Evolutionary conservation across 2,797 vertebrate species (phyloP).

Genomic region (Hyperoplus lanceolatus): DNA sequence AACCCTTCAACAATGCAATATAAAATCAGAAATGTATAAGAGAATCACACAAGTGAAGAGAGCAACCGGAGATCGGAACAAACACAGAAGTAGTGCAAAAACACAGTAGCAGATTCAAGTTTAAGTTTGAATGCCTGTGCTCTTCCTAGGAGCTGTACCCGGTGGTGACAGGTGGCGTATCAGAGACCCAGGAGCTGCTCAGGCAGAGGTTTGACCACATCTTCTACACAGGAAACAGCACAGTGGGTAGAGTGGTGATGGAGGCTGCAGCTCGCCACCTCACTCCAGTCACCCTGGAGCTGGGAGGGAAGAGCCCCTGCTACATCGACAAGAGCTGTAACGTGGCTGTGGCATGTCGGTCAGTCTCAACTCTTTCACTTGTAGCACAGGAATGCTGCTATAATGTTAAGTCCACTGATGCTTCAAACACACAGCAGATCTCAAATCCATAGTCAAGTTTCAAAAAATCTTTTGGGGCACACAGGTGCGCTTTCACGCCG

Average conservation of each 20-base stretch:
- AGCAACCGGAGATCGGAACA: no score
- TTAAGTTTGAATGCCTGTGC: background rate
- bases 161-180: conserved; percentile 86
- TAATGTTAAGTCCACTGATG: background rate
- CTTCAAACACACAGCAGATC: background rate
- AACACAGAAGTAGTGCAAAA: no score
- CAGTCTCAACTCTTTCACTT: conserved; percentile 8
- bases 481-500: no score
- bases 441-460: background rate
- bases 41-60: no score
- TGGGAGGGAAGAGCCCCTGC: conserved; percentile 95
- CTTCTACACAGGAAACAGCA: conserved; percentile 88
- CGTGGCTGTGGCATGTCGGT: conserved; percentile 75
- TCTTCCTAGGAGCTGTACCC: conserved; percentile 87
- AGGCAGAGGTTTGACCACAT: conserved; percentile 90
- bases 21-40: no score
- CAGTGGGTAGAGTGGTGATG: conserved; percentile 90
- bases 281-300: conserved; percentile 93
- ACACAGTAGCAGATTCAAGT: no score
- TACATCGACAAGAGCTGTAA: conserved; percentile 92
- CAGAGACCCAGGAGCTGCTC: conserved; percentile 91
- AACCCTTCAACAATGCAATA: no score
- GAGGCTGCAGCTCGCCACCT: conserved; percentile 89
- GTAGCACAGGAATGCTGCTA: background rate
- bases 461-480: background rate